A percentile compares a stretch with the other conserved stretches of the same genome.
Conservation (phyloP, 2,797 vertebrate genomes). For the Phrynocephalus guinanensis region DNA sequence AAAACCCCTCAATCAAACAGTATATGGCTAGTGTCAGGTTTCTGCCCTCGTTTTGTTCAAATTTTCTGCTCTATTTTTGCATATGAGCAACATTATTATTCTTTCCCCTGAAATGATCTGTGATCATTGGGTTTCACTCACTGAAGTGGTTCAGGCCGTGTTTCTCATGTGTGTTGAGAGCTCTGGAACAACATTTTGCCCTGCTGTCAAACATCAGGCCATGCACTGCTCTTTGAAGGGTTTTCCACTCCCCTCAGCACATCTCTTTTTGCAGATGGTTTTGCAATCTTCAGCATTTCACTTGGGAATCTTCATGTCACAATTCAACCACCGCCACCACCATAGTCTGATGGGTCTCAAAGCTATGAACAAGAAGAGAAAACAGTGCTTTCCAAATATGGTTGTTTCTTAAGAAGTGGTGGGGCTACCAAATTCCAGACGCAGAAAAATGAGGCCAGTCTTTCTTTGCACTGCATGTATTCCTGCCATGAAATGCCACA, state of each 20-base stretch:
- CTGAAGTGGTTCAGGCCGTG: constrained; percentile 37
- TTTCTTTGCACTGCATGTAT: neutral
- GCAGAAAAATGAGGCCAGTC: constrained; percentile 43
- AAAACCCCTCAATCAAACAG: constrained; percentile 5
- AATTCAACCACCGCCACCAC: too few species aligned
- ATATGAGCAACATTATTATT: constrained; percentile 45
- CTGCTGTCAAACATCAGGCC: constrained; percentile 39
- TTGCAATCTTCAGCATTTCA: constrained; percentile 54
- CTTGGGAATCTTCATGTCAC: neutral
- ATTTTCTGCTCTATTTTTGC: constrained; percentile 34
- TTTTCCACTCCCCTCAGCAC: neutral
- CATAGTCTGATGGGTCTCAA: too few species aligned
- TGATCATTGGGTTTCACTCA: constrained; percentile 19
- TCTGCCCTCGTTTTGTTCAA: neutral
- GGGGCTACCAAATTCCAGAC: too few species aligned
- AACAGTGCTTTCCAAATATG: too few species aligned
- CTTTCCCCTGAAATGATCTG: neutral
- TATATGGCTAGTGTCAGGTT: constrained; percentile 16
- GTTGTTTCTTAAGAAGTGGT: too few species aligned
- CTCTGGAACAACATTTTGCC: constrained; percentile 37
- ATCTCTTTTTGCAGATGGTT: constrained; percentile 53
- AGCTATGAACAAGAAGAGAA: too few species aligned
- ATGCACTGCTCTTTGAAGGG: constrained; percentile 57
- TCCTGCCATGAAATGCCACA: neutral
- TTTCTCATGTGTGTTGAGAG: constrained; percentile 53